phyloP scores from a whole-genome alignment of 2,113 vertebrate genomes.

The Lophochroa leadbeateri region DNA sequence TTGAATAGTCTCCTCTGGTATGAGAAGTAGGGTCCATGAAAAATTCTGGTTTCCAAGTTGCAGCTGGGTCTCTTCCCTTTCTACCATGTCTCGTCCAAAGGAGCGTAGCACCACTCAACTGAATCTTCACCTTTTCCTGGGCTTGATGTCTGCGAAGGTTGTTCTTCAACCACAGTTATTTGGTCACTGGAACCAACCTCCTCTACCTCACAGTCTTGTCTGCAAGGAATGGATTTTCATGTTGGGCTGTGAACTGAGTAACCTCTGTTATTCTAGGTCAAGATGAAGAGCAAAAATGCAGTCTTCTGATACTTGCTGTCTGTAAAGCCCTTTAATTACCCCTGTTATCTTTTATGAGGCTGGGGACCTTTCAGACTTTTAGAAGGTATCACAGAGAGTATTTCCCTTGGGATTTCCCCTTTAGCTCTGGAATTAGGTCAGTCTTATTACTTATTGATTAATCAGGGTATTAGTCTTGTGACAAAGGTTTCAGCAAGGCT shows the following conservation, averaged over 20 bases:
- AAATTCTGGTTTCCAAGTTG: neutral
- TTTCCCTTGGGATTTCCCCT: neutral
- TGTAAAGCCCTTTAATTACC: neutral
- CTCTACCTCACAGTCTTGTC: neutral
- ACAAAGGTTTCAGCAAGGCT: neutral
- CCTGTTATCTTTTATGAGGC: neutral
- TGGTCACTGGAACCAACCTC: neutral
- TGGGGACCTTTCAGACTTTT: neutral
- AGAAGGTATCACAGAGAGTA: neutral
- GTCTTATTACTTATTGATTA: neutral
- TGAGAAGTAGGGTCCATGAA: neutral
- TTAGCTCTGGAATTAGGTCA: neutral
- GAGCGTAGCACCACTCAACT: rapidly evolving
- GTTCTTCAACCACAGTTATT: neutral
- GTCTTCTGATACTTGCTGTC: neutral
- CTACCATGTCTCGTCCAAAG: neutral
- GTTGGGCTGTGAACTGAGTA: neutral
- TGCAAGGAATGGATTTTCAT: neutral
- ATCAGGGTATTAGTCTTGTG: neutral
- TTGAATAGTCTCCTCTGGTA: neutral
- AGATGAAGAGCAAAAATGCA: neutral
- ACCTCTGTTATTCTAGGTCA: rapidly evolving
- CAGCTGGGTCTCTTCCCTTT: neutral
- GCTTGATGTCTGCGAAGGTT: neutral
- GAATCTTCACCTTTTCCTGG: neutral